These are phyloP conservation scores for Proisotoma minuta DNA, from an alignment of 2,888 invertebrate species.

Conservation along the genomic window DNA sequence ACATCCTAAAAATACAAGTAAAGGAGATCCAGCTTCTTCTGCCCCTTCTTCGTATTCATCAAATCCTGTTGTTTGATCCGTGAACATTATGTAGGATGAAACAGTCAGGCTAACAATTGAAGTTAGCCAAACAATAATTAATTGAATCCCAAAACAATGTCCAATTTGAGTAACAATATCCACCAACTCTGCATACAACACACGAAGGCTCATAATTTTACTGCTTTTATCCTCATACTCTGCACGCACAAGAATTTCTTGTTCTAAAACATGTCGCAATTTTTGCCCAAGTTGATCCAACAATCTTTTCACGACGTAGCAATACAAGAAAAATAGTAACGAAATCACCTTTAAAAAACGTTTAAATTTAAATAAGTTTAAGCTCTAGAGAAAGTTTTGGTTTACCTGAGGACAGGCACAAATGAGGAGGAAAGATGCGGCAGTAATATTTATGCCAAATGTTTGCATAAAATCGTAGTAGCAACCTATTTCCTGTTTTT, in stretches of 20 bases:
- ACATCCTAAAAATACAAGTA: not conserved
- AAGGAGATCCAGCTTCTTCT: not conserved
- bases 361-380: not conserved
- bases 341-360: not conserved
- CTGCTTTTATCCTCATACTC: not conserved
- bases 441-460: not conserved
- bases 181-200: not conserved
- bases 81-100: not conserved
- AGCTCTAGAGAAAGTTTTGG: too few relatives aligned
- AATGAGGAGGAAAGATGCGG: not conserved
- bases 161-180: not conserved
- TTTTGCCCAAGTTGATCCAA: not conserved
- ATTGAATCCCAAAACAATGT: not conserved
- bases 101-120: not conserved
- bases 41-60: not conserved
- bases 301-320: not conserved
- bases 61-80: not conserved
- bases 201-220: not conserved
- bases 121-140: not conserved
- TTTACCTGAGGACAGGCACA: not conserved
- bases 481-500: not conserved
- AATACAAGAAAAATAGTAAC: not conserved
- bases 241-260: not conserved
- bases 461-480: not conserved
- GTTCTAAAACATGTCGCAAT: not conserved